Percentiles rank a stretch among this genome's conserved stretches.
These are phyloP conservation scores for Acanthoscelides obtectus DNA, from an alignment of 2,888 invertebrate species.

Conservation along the genomic window DNA sequence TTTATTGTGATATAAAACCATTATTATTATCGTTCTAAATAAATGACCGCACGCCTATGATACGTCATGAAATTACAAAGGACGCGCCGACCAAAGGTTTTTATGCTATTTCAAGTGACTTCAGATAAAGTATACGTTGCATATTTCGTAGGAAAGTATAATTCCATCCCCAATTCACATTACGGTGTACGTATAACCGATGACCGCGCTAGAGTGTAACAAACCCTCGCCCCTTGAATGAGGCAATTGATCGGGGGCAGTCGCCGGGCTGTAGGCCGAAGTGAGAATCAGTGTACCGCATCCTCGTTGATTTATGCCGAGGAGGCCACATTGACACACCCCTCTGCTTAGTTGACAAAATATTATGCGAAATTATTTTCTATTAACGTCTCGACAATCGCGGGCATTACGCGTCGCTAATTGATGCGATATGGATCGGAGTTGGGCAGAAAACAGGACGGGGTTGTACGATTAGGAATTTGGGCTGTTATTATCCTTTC, in stretches of 20 bases:
- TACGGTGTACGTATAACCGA: too few species aligned
- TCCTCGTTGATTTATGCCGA: background rate
- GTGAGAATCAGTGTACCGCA: background rate
- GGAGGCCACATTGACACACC: constrained; percentile 37
- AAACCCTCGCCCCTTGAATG: background rate
- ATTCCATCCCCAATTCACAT: too few species aligned
- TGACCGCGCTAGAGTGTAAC: background rate
- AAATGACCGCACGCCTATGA: too few species aligned
- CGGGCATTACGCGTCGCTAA: constrained; percentile 37
- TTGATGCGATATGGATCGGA: constrained; percentile 32
- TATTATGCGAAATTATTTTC: constrained; percentile 35
- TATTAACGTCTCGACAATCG: constrained; percentile 36
- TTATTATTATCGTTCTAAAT: too few species aligned
- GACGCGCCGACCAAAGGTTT: too few species aligned
- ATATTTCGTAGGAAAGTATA: too few species aligned
- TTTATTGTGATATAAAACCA: too few species aligned
- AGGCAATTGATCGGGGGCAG: background rate
- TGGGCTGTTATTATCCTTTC: too few species aligned
- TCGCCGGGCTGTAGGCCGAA: background rate
- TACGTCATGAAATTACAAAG: too few species aligned
- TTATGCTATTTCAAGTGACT: too few species aligned
- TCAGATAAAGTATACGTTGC: too few species aligned
- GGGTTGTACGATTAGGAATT: background rate
- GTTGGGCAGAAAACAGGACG: background rate
- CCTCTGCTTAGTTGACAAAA: constrained; percentile 40